phyloP scores from a whole-genome alignment of 2,888 invertebrate genomes.

The Macrosiphum euphorbiae region DNA sequence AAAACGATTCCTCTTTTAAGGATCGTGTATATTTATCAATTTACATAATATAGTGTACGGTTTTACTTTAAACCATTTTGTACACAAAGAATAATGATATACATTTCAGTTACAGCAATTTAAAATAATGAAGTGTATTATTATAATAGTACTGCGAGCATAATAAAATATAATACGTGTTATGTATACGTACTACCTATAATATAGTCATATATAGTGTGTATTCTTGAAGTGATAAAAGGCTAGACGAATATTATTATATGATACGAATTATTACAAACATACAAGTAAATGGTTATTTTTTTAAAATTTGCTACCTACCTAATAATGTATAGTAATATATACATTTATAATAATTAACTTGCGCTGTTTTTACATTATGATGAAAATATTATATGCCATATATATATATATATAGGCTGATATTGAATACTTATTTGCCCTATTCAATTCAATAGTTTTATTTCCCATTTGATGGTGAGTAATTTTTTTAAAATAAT shows the following conservation, averaged over 20 bases:
- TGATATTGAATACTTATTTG: neutral
- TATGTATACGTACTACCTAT: neutral
- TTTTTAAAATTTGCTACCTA: neutral
- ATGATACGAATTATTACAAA: neutral
- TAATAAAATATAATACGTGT: neutral
- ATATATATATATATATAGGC: neutral
- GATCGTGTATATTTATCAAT: conserved; percentile 35
- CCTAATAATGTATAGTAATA: neutral
- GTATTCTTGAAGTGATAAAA: neutral
- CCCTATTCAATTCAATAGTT: neutral
- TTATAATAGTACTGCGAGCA: neutral
- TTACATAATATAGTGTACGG: conserved; percentile 35
- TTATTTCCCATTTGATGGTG: neutral
- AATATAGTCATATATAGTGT: neutral
- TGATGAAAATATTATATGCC: neutral
- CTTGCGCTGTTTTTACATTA: neutral
- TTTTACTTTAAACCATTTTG: conserved; percentile 21
- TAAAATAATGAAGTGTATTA: neutral
- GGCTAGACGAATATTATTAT: neutral
- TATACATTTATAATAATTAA: neutral
- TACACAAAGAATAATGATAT: conserved; percentile 7
- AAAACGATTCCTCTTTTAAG: conserved; percentile 7
- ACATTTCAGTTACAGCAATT: conserved; percentile 33
- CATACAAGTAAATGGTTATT: neutral
- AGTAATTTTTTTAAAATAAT: neutral